Conservation (phyloP, 2,888 invertebrate genomes). For the Catocala nupta region DNA sequence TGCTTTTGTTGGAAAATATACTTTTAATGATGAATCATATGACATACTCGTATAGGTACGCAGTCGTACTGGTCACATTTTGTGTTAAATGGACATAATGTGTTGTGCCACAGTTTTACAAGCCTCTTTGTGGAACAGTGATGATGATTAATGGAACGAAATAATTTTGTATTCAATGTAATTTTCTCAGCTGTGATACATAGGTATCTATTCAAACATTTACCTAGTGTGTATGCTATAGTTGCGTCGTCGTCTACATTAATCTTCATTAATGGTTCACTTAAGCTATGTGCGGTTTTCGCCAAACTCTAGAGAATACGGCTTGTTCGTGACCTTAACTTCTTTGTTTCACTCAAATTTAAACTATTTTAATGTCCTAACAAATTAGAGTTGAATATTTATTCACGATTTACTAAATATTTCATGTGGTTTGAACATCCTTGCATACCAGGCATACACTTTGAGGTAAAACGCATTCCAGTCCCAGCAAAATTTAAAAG, state of each 20-base stretch:
- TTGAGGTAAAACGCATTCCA: constrained; percentile 18
- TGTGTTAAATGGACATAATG: constrained; percentile 34
- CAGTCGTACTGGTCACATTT: constrained; percentile 24
- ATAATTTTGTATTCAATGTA: constrained; percentile 45
- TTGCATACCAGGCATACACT: constrained; percentile 12
- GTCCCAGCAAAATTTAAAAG: constrained; percentile 20
- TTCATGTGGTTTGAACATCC: constrained; percentile 9
- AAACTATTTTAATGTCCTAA: constrained; percentile 65
- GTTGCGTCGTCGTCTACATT: constrained; percentile 74
- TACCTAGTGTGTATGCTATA: constrained; percentile 50
- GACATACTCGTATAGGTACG: constrained; percentile 7
- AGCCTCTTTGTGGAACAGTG: constrained; percentile 17
- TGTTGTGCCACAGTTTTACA: constrained; percentile 37
- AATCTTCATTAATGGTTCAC: constrained; percentile 84
- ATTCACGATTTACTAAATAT: constrained; percentile 27
- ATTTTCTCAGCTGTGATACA: constrained; percentile 43
- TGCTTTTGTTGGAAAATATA: constrained; percentile 36
- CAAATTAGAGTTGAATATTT: constrained; percentile 52
- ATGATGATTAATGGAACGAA: constrained; percentile 49
- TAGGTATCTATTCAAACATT: constrained; percentile 43
- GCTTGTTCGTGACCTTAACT: constrained; percentile 58
- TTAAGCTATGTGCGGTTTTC: constrained; percentile 77
- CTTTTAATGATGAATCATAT: constrained; percentile 44
- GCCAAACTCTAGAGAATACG: constrained; percentile 63
- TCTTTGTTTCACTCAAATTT: constrained; percentile 55